Conservation (phyloP, 2,888 invertebrate genomes). For the Amiota mariae region DNA sequence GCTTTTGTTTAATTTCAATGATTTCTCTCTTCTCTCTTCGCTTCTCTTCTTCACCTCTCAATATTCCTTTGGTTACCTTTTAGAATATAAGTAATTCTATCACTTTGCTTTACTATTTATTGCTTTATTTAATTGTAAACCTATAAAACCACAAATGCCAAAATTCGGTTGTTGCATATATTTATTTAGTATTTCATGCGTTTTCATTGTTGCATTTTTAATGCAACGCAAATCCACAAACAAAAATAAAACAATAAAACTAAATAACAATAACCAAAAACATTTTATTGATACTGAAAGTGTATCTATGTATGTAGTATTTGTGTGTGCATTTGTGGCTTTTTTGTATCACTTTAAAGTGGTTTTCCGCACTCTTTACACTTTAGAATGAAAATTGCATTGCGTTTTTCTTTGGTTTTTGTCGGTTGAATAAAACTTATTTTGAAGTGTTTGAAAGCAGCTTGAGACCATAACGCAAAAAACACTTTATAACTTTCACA, state of each 20-base stretch:
- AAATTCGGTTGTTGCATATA: not conserved
- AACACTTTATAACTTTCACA: slow-evolving; percentile 27
- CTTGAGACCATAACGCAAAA: not conserved
- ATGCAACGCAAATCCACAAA: not conserved
- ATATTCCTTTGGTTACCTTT: too few species aligned
- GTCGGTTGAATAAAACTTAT: slow-evolving; percentile 42
- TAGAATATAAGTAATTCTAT: too few species aligned
- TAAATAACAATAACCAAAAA: not conserved
- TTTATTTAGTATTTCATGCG: not conserved
- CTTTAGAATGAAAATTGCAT: slow-evolving; percentile 27
- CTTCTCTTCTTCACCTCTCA: too few species aligned
- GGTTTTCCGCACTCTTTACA: not conserved
- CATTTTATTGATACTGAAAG: too few species aligned
- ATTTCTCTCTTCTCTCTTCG: too few species aligned
- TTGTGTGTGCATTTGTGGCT: not conserved
- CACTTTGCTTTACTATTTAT: not conserved
- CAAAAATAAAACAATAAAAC: slow-evolving; percentile 13
- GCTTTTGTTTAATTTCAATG: not conserved
- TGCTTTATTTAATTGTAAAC: slow-evolving; percentile 15
- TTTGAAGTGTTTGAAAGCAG: slow-evolving; percentile 49
- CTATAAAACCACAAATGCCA: not conserved
- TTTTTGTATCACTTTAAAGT: too few species aligned
- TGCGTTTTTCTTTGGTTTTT: slow-evolving; percentile 41
- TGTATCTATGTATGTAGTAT: too few species aligned
- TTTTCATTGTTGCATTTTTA: not conserved